Evolutionary conservation across 2,113 vertebrate genomes (phyloP), one percentile per base, ranked within the genome.

Genomic region (Triplophysa rosa): DNA sequence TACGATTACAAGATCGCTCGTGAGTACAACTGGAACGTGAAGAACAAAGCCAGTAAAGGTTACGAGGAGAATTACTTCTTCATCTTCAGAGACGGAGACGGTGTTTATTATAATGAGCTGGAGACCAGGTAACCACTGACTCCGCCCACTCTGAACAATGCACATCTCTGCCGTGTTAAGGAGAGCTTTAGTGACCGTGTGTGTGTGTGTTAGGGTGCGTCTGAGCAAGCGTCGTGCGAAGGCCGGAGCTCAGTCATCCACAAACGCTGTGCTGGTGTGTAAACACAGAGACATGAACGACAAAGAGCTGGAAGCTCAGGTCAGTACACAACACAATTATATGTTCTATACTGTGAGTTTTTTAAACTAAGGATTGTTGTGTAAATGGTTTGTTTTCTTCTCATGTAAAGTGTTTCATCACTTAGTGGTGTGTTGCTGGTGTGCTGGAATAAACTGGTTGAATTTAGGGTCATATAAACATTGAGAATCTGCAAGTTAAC

Each of bases 21-120:
- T 33, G 96, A 98, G 83, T 98, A 98, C 87, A 98, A 98, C 92
- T 98, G 96, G 96, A 98, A 98, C 0, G 96, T 98, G 78, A 98
- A 98, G 88, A 98, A 98, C 92, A 98, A 98, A 85, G 96, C 96
- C 77, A 98, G 96, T 90, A 98, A 98, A 65, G 96, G 96, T 71
- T 98, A 98, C 0, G 96, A 98, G 75, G 96, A 98, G 88, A 98
- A 98, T 87, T 98, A 98, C 84, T 98, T 98, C 89, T 98, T 98
- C 81, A 98, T 98, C 89, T 98, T 98, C 87, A 91, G 96, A 45
- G 96, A 98, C 83, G 94, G 93, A 0, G 96, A 98, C 0, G 96
- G 96, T 0, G 96, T 98, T 69, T 98, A 98, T 86, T 98, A 98
- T 92, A 98, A 98, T 0, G 96, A 98, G 81, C 82, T 98, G 78